Evolutionary conservation across 2,888 invertebrate genomes (phyloP), one percentile per base, ranked within the genome.

Genomic region (Tromatobia lineatoria): DNA sequence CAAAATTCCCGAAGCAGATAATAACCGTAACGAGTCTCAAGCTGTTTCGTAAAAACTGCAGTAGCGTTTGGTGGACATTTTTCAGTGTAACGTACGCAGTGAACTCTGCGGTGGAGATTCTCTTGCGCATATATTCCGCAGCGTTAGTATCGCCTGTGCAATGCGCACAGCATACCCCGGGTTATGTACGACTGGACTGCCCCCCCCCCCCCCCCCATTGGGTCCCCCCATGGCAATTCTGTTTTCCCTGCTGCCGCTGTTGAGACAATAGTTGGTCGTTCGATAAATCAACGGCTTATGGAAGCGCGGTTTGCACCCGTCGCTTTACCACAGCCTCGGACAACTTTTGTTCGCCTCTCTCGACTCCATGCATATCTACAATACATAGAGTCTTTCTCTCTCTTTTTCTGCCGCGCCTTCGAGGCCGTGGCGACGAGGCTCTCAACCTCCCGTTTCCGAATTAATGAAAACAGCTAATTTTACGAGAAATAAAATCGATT

Each of bases 391-490:
- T 57, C 77, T 83, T 80, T 80, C 57, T 64, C 73, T 61, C 57
- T 25, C 52, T n/a, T 29, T 23, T 25, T 64, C 54, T 61, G 34
- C 13, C 45, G 42, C 4, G 42, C 67, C 66, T 59, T 69, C 67
- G 73, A 61, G 18, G 13, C 61, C 15, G 29, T 4, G 71, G 42
- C 45, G 13, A 42, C 42, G 45, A n/a, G 23, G 59, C 66, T 23
- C 59, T n/a, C 38, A 38, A 18, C 80, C 64, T 38, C 25, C 75
- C 64, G n/a, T 20, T 64, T 75, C 11, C 75, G 78, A 82, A 87
- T 88, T 89, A 87, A 87, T 88, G 87, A 87, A 89, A 88, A 84
- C 86, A 87, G 86, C 86, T 87, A 88, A 87, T 87, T 88, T 87
- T 85, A 84, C 85, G 78, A 80, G 79, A 61, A 80, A 85, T 82